Evolutionary conservation across 2,113 vertebrate genomes (phyloP).

Genomic region (Gorsachius goisagi): DNA sequence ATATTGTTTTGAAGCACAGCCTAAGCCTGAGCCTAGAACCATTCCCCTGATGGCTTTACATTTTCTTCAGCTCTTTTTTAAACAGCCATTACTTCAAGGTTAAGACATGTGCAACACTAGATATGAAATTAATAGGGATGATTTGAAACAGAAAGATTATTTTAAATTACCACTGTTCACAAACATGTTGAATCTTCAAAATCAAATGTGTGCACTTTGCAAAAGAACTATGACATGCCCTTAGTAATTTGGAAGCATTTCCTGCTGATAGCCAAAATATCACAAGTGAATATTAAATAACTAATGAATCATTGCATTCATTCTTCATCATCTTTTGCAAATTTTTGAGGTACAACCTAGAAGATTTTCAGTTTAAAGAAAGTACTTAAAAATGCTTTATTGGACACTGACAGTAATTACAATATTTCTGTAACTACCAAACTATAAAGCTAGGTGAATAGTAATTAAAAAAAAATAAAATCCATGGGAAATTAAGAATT

Average conservation of each 20-base stretch:
- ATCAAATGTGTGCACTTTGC: background rate
- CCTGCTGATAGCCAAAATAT: background rate
- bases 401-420: background rate
- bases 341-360: background rate
- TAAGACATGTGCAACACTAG: background rate
- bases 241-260: background rate
- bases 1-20: background rate
- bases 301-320: background rate
- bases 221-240: background rate
- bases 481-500: background rate
- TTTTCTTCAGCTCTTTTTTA: background rate
- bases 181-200: background rate
- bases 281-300: background rate
- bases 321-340: background rate
- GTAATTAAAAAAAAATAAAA: background rate
- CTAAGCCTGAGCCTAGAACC: background rate
- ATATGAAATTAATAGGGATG: background rate
- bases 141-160: constrained; percentile 13
- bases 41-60: background rate
- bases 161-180: background rate
- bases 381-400: background rate
- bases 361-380: background rate
- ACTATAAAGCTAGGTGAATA: background rate
- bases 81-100: background rate
- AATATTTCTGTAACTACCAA: background rate